phyloP scores from a whole-genome alignment of 1,140 invertebrate species.

The Drepana arcuata region DNA sequence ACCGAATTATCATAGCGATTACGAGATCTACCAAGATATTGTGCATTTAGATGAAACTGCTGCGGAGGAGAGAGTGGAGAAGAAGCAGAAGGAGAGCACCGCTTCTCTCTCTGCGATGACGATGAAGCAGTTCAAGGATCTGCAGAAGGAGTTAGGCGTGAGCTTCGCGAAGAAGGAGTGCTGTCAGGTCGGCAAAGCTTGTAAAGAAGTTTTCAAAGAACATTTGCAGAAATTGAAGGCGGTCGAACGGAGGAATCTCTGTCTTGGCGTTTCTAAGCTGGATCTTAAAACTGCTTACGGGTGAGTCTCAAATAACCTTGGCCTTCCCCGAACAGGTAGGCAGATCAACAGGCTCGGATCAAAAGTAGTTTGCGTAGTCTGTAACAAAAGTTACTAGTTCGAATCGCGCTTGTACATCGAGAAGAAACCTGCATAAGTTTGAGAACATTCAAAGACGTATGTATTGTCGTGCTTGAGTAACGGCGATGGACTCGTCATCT shows the following conservation, averaged over 20 bases:
- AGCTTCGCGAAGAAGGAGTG: slow-evolving; percentile 42
- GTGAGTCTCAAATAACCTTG: no score
- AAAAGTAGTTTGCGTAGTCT: no score
- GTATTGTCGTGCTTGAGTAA: no score
- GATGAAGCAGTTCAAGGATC: slow-evolving; percentile 47
- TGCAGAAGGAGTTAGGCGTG: slow-evolving; percentile 37
- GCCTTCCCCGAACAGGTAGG: no score
- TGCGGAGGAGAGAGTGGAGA: no score
- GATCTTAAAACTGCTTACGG: slow-evolving; percentile 35
- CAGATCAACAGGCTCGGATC: no score
- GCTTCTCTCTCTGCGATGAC: slow-evolving; percentile 18
- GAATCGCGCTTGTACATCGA: no score
- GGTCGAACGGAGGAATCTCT: slow-evolving; percentile 28
- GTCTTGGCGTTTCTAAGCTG: slow-evolving; percentile 31
- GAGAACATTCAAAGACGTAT: no score
- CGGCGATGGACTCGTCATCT: no score
- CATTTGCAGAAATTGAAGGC: slow-evolving; percentile 27
- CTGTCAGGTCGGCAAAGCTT: slow-evolving; percentile 30
- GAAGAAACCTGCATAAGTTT: no score
- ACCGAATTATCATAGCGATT: slow-evolving; percentile 33
- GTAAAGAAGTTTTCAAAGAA: slow-evolving; percentile 37
- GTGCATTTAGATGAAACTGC: slow-evolving; percentile 8
- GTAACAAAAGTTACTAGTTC: no score
- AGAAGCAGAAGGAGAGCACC: slow-evolving; percentile 11
- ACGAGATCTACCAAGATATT: slow-evolving; percentile 38